Base-by-base conservation (phyloP, 2,888 invertebrate species). In the Campopleginae sp. region DNA sequence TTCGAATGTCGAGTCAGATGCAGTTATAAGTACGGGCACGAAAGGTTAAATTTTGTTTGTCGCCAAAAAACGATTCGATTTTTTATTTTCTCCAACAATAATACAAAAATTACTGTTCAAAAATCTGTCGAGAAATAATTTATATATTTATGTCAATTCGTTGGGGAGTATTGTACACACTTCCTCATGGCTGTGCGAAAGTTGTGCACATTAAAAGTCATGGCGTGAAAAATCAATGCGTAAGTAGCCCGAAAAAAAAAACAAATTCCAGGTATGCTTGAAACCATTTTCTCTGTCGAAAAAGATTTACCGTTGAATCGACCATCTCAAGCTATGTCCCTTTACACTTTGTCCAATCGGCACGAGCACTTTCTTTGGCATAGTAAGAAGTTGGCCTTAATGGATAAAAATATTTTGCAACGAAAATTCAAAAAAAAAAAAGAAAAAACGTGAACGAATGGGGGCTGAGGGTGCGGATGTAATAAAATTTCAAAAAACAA, bases 181-280 rank as follows among this genome's bases (percentile, higher is more conserved):
- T 38, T 38, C 1, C 4, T 0, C 17, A 68, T 14, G 17, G 42
- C 19, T 7, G 19, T 38, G 7, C 8, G 8, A n/a, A 51, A 51
- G 33, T n/a, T 2, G 12, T 46, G 23, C 4, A 48, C 5, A 33
- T 10, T 19, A 19, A 71, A 14, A 70, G 10, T 10, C 19, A 27
- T 10, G 23, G n/a, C 33, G 19, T 31, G 70, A 33, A 51, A 31
- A 27, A 65, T 27, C 58, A 14, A 58, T 0, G 17, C 17, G 46
- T 10, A 17, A 12, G 23, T 14, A 27, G 42, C 14, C 23, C 8
- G 19, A 8, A 44, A 27, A 68, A 66, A 68, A 68, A 44, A 27
- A 68, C 42, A 68, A 68, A 33, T 27, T 68, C 44, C 66, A 68
- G 38, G 66, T 44, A 44, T 19, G 12, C 14, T n/a, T 44, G 4